These are phyloP conservation scores for Sebastes matsubarae DNA, from an alignment of 2,797 vertebrate species.

Conservation along the genomic window DNA sequence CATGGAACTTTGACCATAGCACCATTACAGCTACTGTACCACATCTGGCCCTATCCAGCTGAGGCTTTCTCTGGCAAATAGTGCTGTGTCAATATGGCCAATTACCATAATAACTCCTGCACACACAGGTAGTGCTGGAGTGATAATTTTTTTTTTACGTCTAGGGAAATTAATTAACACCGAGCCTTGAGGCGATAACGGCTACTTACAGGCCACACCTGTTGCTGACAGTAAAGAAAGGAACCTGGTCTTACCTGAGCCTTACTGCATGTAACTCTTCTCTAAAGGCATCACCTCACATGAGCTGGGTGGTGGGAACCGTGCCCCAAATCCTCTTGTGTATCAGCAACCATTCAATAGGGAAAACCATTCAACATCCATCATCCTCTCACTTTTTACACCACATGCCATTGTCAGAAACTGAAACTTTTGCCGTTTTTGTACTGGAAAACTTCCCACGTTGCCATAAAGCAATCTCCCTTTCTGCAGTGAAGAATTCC, in stretches of 20 bases:
- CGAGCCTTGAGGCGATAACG: background rate
- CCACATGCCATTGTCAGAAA: background rate
- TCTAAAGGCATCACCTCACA: background rate
- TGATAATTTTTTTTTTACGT: background rate
- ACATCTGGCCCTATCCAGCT: background rate
- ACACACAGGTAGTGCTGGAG: background rate
- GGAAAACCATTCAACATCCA: background rate
- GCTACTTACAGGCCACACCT: background rate
- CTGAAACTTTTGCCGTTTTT: background rate
- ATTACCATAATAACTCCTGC: background rate
- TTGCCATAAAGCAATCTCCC: background rate
- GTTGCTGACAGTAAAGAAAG: background rate
- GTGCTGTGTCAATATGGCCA: background rate
- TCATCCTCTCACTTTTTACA: background rate
- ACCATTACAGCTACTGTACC: background rate
- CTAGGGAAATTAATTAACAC: background rate
- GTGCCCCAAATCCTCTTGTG: background rate
- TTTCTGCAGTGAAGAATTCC: background rate
- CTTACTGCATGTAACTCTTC: background rate
- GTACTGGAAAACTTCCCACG: background rate
- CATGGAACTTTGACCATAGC: background rate
- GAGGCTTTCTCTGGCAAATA: background rate
- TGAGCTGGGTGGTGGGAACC: background rate
- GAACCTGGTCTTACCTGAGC: fast-evolving
- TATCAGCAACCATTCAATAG: background rate